Evolutionary conservation across 2,113 vertebrate species (phyloP), one percentile per base, ranked within the genome.

Genomic region (Silurus glanis): DNA sequence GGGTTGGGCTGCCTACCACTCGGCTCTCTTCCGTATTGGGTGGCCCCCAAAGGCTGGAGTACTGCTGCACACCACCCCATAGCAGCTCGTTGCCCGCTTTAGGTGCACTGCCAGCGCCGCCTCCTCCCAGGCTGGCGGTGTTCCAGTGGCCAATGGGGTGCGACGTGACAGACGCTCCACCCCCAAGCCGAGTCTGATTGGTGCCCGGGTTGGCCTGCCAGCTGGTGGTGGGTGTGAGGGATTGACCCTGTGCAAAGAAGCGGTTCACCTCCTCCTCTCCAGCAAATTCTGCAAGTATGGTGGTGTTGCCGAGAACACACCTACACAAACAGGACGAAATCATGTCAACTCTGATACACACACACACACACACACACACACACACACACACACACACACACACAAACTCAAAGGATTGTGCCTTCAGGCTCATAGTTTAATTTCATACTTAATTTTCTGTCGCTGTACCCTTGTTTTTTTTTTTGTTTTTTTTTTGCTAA

Each of bases 301-400:
- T 99, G 92, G 98, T 99, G 96, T 99, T 99, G 89, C 98, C 98
- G 90, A 99, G 96, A 85, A 99, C 98, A 59, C 98, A 99, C 98
- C 98, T 99, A 61, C 6, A 75, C 72, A 79, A 28, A 19, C 53
- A 37, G 61, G 13, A 45, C 10, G 8, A 58, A 80, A 59, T 76
- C 8, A 80, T 55, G 23, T 17, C 7, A 79, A 79, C 3, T 53
- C 21, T 0, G 2, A 25, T 1, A 9, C 6, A n/a, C 23, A n/a
- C 12, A 16, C 1, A 78, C 5, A 16, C 13, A 55, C 10, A 21
- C 7, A 17, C 61, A n/a, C 23, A 66, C 4, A 66, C 19, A n/a
- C 6, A n/a, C 23, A n/a, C 12, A 16, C 1, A 78, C 5, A 16
- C 13, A 55, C 10, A 21, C 7, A 17, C 61, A n/a, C 23, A 66